Conservation (phyloP, 2,888 invertebrate species). For the Fissipunctia ypsillon region DNA sequence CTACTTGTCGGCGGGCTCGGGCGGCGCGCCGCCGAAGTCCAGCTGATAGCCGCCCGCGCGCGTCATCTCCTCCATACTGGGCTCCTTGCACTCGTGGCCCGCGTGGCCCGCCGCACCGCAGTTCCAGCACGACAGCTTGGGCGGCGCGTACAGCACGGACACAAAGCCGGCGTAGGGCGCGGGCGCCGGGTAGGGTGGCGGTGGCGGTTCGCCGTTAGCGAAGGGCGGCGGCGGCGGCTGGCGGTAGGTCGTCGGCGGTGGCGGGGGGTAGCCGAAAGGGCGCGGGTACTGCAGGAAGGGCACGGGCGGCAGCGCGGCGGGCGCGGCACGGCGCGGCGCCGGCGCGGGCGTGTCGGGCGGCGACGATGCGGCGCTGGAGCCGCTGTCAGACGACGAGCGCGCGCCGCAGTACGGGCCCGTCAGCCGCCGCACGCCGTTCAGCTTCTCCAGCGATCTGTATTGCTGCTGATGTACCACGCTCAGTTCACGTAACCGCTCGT, state of each 20-base stretch:
- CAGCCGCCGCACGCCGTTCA: conserved; percentile 89
- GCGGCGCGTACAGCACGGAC: conserved; percentile 90
- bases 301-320: conserved; percentile 75
- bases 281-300: conserved; percentile 83
- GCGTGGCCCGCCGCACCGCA: conserved; percentile 96
- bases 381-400: conserved; percentile 86
- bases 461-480: conserved; percentile 87
- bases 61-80: conserved; percentile 97
- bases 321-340: conserved; percentile 76
- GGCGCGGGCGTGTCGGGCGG: conserved; percentile 86
- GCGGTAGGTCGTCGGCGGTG: conserved; percentile 84
- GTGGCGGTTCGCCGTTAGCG: conserved; percentile 87
- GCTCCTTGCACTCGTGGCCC: conserved; percentile 96
- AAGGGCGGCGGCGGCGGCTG: conserved; percentile 86
- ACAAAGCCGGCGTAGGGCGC: conserved; percentile 86
- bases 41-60: conserved; percentile 93
- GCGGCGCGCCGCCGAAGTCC: conserved; percentile 91
- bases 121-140: conserved; percentile 96
- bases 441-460: conserved; percentile 90
- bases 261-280: conserved; percentile 83
- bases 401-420: conserved; percentile 78
- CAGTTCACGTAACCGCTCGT: conserved; percentile 91
- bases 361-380: conserved; percentile 84
- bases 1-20: conserved; percentile 86
- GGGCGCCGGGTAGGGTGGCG: conserved; percentile 85